These are phyloP conservation scores for Caerostris extrusa DNA, from an alignment of 1,140 invertebrate genomes.

Conservation along the genomic window DNA sequence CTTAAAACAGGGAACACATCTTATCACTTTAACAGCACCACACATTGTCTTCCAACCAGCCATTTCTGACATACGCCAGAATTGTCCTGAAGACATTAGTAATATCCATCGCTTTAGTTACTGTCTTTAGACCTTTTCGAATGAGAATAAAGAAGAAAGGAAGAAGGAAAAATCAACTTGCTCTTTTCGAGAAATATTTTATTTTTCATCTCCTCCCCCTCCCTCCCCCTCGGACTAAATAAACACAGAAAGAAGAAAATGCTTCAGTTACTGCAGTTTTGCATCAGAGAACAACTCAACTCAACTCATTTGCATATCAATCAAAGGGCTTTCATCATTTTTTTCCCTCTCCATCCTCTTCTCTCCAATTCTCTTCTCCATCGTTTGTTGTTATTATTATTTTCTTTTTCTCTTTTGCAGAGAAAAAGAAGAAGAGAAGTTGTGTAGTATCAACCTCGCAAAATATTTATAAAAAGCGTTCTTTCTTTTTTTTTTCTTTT, in stretches of 20 bases:
- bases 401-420: conserved; percentile 9
- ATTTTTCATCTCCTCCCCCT: background rate
- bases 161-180: conserved; percentile 49
- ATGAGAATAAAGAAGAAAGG: conserved; percentile 8
- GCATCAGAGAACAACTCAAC: conserved; percentile 57
- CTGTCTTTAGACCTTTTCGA: conserved; percentile 41
- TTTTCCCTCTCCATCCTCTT: conserved; percentile 2
- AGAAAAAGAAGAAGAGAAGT: background rate
- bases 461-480: conserved; percentile 75
- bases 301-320: conserved; percentile 76
- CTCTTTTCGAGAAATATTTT: background rate
- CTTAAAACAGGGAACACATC: background rate
- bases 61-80: background rate
- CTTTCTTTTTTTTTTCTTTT: conserved; percentile 32
- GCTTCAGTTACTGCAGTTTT: conserved; percentile 61
- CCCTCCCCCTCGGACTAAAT: conserved; percentile 32
- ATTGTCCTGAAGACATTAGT: background rate
- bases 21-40: conserved; percentile 10
- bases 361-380: background rate
- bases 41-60: background rate
- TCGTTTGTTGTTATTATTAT: conserved; percentile 64
- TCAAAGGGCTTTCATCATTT: conserved; percentile 75
- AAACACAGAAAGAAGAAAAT: conserved; percentile 59
- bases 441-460: conserved; percentile 37
- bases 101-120: conserved; percentile 40